Conservation (phyloP, 1,140 invertebrate genomes). For the Camponotus floridanus region DNA sequence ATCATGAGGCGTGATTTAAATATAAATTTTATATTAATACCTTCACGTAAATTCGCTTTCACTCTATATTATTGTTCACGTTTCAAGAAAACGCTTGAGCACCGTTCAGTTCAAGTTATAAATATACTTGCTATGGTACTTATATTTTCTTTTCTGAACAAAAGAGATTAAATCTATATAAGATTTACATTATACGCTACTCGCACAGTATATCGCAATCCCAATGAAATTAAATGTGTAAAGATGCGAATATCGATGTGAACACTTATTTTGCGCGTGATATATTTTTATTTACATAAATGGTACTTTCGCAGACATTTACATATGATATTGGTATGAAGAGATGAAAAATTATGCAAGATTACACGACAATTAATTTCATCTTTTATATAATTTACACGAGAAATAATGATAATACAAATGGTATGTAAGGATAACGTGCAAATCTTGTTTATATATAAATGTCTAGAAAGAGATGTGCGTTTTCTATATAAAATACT, state of each 20-base stretch:
- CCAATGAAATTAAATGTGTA: slow-evolving; percentile 61
- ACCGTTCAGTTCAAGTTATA: slow-evolving; percentile 41
- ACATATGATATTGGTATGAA: slow-evolving; percentile 6
- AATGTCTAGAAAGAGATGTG: slow-evolving; percentile 13
- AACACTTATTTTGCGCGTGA: slow-evolving; percentile 41
- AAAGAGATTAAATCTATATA: slow-evolving; percentile 29
- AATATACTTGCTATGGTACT: slow-evolving; percentile 8
- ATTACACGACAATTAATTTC: slow-evolving; percentile 2
- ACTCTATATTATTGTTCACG: slow-evolving; percentile 1
- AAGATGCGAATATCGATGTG: slow-evolving; percentile 45
- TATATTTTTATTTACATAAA: slow-evolving; percentile 43
- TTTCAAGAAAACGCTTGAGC: slow-evolving; percentile 35
- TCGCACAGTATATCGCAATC: slow-evolving; percentile 63
- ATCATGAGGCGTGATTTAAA: neutral
- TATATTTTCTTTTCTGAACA: slow-evolving; percentile 29
- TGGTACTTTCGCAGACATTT: slow-evolving; percentile 35
- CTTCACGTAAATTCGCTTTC: neutral
- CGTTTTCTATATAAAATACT: slow-evolving; percentile 1
- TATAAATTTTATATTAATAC: neutral
- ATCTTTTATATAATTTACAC: slow-evolving; percentile 15
- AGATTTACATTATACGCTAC: slow-evolving; percentile 58
- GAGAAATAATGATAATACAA: neutral
- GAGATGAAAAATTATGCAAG: slow-evolving; percentile 21
- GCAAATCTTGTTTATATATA: slow-evolving; percentile 25
- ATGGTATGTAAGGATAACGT: slow-evolving; percentile 27